Base-by-base conservation (phyloP, 2,113 vertebrate genomes). In the Nibea coibor region DNA sequence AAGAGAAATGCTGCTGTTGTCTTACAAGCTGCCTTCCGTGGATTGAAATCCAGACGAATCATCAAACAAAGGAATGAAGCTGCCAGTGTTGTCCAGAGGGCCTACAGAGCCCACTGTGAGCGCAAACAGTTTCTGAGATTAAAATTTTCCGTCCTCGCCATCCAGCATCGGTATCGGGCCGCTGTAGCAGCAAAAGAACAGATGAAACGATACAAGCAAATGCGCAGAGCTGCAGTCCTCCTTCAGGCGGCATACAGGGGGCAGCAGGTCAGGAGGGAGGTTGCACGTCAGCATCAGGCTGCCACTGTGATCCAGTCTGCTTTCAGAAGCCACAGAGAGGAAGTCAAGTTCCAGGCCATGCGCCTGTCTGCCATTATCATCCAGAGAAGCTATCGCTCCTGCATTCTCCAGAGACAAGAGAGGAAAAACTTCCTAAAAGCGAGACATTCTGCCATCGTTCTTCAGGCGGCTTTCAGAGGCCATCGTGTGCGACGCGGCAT, bases 181-280 rank as follows among this genome's bases (percentile, higher is more conserved):
- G 24, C 39, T 31, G 50, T 74, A 24, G 39, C 50, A 1, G 76
- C 90, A 8, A 94, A 71, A 22, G 9, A 31, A 4, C 80, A 95
- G 12, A 95, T 15, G n/a, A 31, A 91, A 47, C 56, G 78, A 2
- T 96, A 96, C 17, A 80, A 94, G 45, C 31, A 64, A 14, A 82
- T 96, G 39, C 89, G 84, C 65, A 71, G 54, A n/a, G 69, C 92
- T 24, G 87, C 88, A 0, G 0, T 96, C 24, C 72, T 75, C 72
- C 47, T 97, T 5, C 97, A 99, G 77, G 94, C 96, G 0, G 50
- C 86, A 10, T 96, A 87, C 47, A 96, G 96, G 94, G 95, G 96
- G 0, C 6, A 72, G 2, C 89, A 65, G 83, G 90, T 89, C 19
- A 94, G 97, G 56, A 93, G 10, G 35, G 87, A 77, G 4, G 51